Evolutionary conservation across 2,113 vertebrate genomes (phyloP), one percentile per base, ranked within the genome.

Genomic region (Epinephelus moara): DNA sequence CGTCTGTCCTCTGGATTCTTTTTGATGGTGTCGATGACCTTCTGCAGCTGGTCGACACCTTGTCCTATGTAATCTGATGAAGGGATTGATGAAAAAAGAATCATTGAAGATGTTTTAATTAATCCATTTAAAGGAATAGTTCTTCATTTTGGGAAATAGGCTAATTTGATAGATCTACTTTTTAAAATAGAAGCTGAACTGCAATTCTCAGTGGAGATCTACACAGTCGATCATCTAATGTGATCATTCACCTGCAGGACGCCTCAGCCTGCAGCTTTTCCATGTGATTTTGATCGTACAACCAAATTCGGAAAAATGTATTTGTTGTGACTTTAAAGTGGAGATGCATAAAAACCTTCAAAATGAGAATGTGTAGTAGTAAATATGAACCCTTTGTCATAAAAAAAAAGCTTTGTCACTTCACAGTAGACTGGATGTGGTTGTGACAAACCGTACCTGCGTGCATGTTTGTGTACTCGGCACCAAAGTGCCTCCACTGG

Each of bases 401-500:
- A 7, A 18, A 18, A 0, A 25, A 59, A 27, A 27, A 27, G 21
- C 27, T 14, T 21, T 14, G 19, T 63, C 61, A n/a, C 33, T 8
- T 8, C 21, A 56, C 33, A 7, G 27, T 12, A 6, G 27, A 42
- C 45, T 61, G 3, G 1, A 17, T 23, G 40, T 18, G 18, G 12
- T 57, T 50, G 18, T 63, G 3, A 40, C 19, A n/a, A 98, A 30
- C 27, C 33, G 19, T 40, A 71, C 98, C 98, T 95, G 96, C 91
- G 49, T 97, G 94, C 96, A 97, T 97, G 92, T 97, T 92, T 89
- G 96, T 97, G 93, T 99, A 99, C 59, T 99, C 96, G 4, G 98
- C 97, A 72, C 98, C 98, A 92, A 96, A 99, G 90, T 99, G 98
- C 81, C 98, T 96, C 98, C 98, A 99, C 82, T 99, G 98, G 93